Base-by-base conservation (phyloP, 2,888 invertebrate genomes). In the Nomada goodeniana region DNA sequence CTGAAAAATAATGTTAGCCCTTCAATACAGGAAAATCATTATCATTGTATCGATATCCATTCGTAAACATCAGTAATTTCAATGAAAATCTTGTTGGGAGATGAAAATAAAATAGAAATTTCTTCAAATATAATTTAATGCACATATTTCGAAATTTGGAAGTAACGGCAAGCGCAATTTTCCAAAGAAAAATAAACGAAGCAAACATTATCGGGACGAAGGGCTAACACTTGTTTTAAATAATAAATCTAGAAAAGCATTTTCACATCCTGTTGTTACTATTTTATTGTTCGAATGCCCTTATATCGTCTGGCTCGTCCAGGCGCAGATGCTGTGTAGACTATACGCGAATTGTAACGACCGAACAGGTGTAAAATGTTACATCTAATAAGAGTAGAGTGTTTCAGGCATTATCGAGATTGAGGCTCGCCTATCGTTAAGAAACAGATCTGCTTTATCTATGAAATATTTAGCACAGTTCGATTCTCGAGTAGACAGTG, bases 251-350 rank as follows among this genome's bases (percentile, higher is more conserved):
- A 13, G 23, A 47, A 53, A 47, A 42, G 11, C 36, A 65, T 75
- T 75, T 70, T 53, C 61, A 44, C 36, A 26, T 70, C 18, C 44
- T 26, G 59, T 70, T 78, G 57, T 82, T 76, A 82, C 61, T 61
- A 47, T 79, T 82, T 82, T 47, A 77, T 73, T 67, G 60, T 52
- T 77, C 59, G 26, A 82, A 71, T 60, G 55, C 67, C 78, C 50
- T 78, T 67, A 80, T 63, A 72, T 61, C 73, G 76, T 67, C 74
- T 76, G 76, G 72, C 65, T 71, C 50, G 63, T 52, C 83, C 81
- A 80, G 83, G 72, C 75, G 86, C 69, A 86, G 81, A 88, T 92
- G 92, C 92, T 92, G 92, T 92, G 92, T 91, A 88, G 92, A 92
- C 91, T 92, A 92, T 92, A 92, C 82, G 83, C 87, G 78, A 91